phyloP scores from a whole-genome alignment of 2,888 invertebrate genomes.

The Pristionchus maxplancki region DNA sequence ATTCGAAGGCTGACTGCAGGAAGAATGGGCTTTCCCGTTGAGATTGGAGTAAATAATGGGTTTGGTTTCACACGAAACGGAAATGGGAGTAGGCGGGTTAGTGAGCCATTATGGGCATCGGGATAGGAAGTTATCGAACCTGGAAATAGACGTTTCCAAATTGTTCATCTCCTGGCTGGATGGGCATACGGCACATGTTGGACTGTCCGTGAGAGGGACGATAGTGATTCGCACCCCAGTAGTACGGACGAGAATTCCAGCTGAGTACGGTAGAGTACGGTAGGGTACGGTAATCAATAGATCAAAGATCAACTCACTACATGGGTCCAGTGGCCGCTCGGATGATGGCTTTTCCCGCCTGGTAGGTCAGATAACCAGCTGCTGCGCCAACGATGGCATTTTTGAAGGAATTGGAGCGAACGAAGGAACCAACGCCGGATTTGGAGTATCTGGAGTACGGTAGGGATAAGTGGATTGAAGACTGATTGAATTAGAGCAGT shows the following conservation, averaged over 20 bases:
- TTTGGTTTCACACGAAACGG: background rate
- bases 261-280: conserved; percentile 63
- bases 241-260: conserved; percentile 74
- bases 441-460: conserved; percentile 59
- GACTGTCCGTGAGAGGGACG: conserved; percentile 62
- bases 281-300: background rate
- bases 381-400: conserved; percentile 77
- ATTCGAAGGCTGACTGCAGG: background rate
- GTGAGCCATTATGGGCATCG: background rate
- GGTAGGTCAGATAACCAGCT: conserved; percentile 75
- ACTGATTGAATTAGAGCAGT: background rate
- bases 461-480: background rate
- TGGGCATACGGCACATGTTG: conserved; percentile 76
- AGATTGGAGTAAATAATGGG: background rate
- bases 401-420: conserved; percentile 73
- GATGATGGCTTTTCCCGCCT: conserved; percentile 75
- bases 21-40: background rate
- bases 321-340: conserved; percentile 72
- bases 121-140: conserved; percentile 54
- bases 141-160: conserved; percentile 75
- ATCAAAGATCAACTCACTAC: conserved; percentile 65
- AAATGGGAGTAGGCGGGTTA: background rate
- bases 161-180: conserved; percentile 69
- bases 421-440: conserved; percentile 70
- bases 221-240: conserved; percentile 74